phyloP scores from a whole-genome alignment of 2,888 invertebrate genomes.

The Marronus borbonicus region DNA sequence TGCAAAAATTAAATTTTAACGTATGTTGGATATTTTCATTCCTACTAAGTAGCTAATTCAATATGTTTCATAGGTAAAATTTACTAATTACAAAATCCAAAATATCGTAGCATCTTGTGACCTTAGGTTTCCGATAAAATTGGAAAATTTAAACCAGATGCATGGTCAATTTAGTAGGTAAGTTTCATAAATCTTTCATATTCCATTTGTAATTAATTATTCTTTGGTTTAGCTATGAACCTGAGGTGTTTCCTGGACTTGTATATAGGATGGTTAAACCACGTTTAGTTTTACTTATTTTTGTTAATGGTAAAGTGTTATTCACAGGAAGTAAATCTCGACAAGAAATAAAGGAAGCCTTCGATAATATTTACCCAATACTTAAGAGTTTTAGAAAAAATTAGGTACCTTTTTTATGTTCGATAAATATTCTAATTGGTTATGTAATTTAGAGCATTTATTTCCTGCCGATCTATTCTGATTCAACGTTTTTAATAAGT shows the following conservation, averaged over 20 bases:
- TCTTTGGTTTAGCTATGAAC: slow-evolving; percentile 84
- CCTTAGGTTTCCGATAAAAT: slow-evolving; percentile 81
- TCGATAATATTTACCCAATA: slow-evolving; percentile 96
- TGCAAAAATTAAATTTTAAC: slow-evolving; percentile 85
- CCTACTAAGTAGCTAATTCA: not conserved
- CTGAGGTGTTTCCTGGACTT: slow-evolving; percentile 98
- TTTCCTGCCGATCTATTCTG: no score
- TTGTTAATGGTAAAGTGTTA: slow-evolving; percentile 99
- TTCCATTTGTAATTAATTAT: not conserved
- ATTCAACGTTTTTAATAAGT: no score
- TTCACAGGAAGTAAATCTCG: slow-evolving; percentile 97
- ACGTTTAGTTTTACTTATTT: slow-evolving; percentile 94
- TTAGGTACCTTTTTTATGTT: not conserved
- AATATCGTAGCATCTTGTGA: slow-evolving; percentile 85
- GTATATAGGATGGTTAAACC: slow-evolving; percentile 98
- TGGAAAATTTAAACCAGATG: slow-evolving; percentile 82
- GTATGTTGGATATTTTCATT: slow-evolving; percentile 70
- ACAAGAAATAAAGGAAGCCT: slow-evolving; percentile 92
- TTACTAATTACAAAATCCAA: slow-evolving; percentile 84
- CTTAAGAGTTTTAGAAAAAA: slow-evolving; percentile 94
- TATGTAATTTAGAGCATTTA: no score
- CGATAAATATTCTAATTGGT: no score
- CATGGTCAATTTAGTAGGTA: slow-evolving; percentile 79
- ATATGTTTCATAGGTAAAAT: slow-evolving; percentile 77
- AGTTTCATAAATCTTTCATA: not conserved